A percentile compares a stretch with the other conserved stretches of the same genome.
phyloP scores from a whole-genome alignment of 2,888 invertebrate species.

The Matsumyia berberina region DNA sequence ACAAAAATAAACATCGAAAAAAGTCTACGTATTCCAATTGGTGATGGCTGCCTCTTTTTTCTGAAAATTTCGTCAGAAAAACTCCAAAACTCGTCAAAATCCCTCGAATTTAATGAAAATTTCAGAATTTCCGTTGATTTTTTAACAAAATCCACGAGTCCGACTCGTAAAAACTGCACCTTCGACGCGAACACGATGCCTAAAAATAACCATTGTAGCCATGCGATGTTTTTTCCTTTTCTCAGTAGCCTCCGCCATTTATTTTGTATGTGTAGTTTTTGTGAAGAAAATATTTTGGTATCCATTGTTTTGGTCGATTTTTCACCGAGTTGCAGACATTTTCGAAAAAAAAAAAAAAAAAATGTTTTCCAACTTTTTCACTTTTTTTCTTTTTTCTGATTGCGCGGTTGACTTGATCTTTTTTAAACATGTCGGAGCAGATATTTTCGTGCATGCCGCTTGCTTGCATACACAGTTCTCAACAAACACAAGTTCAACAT shows the following conservation, averaged over 20 bases:
- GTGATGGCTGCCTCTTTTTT: background rate
- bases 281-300: slow-evolving; percentile 70
- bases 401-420: background rate
- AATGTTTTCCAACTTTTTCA: slow-evolving; percentile 1
- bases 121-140: background rate
- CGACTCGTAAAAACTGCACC: background rate
- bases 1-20: slow-evolving; percentile 69
- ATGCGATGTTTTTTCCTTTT: slow-evolving; percentile 61
- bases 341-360: too few relatives aligned
- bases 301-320: slow-evolving; percentile 67
- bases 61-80: background rate
- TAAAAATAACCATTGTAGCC: slow-evolving; percentile 17
- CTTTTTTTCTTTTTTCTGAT: too few relatives aligned
- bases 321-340: slow-evolving; percentile 44
- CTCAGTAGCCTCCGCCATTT: slow-evolving; percentile 69
- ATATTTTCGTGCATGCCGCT: slow-evolving; percentile 14
- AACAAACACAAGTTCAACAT: slow-evolving; percentile 50
- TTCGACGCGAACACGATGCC: slow-evolving; percentile 1
- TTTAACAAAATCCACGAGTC: background rate
- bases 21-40: slow-evolving; percentile 41
- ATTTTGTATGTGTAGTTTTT: slow-evolving; percentile 52
- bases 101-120: background rate
- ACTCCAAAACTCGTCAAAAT: too few relatives aligned
- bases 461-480: slow-evolving; percentile 64
- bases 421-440: slow-evolving; percentile 59